Evolutionary conservation across 64 coral and sea anemone species (phyloP), one percentile per base, ranked within the genome.

Genomic region (Platygyra sinensis): DNA sequence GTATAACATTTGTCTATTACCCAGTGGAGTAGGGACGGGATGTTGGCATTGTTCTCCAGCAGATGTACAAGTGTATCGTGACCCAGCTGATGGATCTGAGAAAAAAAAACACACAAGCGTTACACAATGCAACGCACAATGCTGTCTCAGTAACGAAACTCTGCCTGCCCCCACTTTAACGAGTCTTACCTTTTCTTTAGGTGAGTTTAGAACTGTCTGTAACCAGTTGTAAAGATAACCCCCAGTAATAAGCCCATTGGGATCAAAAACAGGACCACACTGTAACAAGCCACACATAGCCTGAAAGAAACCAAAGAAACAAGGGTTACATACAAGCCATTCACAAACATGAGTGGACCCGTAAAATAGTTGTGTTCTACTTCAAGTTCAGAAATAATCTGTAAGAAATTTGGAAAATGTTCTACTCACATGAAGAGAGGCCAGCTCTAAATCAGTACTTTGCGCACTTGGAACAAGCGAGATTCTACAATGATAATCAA

Each of bases 1-100:
- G 91, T 98, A 83, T 98, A 95, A 74, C 96, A 98, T 73, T 93
- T 98, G 80, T 98, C 94, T 71, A 98, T 93, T 2, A 98, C 96
- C 96, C 96, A 98, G 50, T 93, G 79, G 62, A 98, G 84, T 73
- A 98, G 73, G 19, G 96, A 52, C 24, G 96, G 93, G 3, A 89
- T 90, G 74, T 87, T 93, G 54, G 72, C 86, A 62, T 98, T 98
- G 62, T 95, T 95, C 52, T 98, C 96, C 8, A 98, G 73, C 19
- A 98, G 72, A 74, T 83, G 90, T 19, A 91, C 94, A 18, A 98
- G 77, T 10, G 96, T 98, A 54, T 88, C 77, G n/a, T 89, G 91
- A 22, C 96, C 96, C 55, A 98, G 82, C 20, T 77, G 85, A 83
- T 98, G 94, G 75, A 98, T 95, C 96, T 98, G 69, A 3, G 78